Base-by-base conservation (phyloP, 2,113 vertebrate genomes). In the Eretmochelys imbricata region DNA sequence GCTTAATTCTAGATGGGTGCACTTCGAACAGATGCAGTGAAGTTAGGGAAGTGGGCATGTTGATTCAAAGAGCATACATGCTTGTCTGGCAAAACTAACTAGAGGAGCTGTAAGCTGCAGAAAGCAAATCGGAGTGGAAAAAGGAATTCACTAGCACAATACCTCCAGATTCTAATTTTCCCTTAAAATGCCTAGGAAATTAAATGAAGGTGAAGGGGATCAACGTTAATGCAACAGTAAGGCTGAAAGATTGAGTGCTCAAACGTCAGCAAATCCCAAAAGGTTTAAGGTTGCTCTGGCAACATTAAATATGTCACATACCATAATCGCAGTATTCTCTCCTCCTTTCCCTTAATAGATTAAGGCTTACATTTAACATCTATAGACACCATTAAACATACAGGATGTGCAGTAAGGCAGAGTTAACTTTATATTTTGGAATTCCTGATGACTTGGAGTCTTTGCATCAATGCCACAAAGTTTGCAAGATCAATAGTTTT, bases 181-280 rank as follows among this genome's bases (percentile, higher is more conserved):
- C 27, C 27, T 0, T 0, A 7, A 72, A 80, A 92, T 4, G 25
- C 19, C 19, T 78, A 14, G 51, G 72, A 75, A 86, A 55, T 46
- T 35, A 76, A 82, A 57, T 2, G 46, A 88, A 48, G 46, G 35
- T 2, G 3, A 31, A 27, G n/a, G 62, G 22, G 24, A 1, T 11
- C 49, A 53, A 53, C 0, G 0, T 54, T 25, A 54, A 27, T 0
- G 0, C 1, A n/a, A 19, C 49, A 5, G 29, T 20, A 10, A 53
- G 16, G 65, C 22, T 89, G 42, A 1, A 1, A 75, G 49, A 90
- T 0, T 1, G 75, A 88, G 50, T 24, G 57, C 0, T 0, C 9
- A n/a, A 10, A 87, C 46, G 20, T 55, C 80, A 46, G 79, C 81
- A 92, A 89, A 4, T 17, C 79, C 54, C 49, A 49, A 80, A 22